Conservation (phyloP, 2,888 invertebrate genomes). For the Drosophila aldrichi region DNA sequence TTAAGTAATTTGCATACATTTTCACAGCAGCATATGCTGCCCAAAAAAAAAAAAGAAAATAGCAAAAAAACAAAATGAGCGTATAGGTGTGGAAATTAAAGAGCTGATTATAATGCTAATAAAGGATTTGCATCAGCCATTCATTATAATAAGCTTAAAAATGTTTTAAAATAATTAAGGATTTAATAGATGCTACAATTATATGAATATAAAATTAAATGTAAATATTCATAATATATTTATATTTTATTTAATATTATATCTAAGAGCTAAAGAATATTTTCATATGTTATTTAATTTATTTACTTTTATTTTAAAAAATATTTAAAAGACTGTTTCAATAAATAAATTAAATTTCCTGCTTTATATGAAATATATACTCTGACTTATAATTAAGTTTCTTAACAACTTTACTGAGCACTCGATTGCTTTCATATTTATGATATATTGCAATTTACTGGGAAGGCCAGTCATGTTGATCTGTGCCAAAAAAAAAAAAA, state of each 20-base stretch:
- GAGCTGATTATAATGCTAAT: constrained; percentile 38
- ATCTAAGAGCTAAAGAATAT: not conserved
- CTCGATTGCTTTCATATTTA: constrained; percentile 17
- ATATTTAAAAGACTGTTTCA: not conserved
- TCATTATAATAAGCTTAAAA: not conserved
- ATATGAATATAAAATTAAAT: not conserved
- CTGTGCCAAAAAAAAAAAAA: constrained; percentile 53
- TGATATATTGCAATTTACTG: constrained; percentile 22
- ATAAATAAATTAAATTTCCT: not conserved
- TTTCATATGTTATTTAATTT: not conserved
- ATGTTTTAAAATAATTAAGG: not conserved
- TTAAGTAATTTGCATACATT: constrained; percentile 79
- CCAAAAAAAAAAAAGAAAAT: not conserved
- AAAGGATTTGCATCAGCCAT: constrained; percentile 19
- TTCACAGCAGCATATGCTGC: constrained; percentile 44
- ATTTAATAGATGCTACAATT: not conserved
- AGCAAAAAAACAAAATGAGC: not conserved
- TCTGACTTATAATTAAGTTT: not conserved
- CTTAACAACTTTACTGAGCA: not conserved
- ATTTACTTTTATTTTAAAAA: not conserved
- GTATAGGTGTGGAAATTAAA: constrained; percentile 45
- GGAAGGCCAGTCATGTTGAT: constrained; percentile 22
- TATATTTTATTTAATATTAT: not conserved
- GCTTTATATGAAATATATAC: not conserved
- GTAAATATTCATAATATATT: not conserved